These are phyloP conservation scores for Fukomys damarensis DNA, from an alignment of 2,113 vertebrate species.

Conservation along the genomic window DNA sequence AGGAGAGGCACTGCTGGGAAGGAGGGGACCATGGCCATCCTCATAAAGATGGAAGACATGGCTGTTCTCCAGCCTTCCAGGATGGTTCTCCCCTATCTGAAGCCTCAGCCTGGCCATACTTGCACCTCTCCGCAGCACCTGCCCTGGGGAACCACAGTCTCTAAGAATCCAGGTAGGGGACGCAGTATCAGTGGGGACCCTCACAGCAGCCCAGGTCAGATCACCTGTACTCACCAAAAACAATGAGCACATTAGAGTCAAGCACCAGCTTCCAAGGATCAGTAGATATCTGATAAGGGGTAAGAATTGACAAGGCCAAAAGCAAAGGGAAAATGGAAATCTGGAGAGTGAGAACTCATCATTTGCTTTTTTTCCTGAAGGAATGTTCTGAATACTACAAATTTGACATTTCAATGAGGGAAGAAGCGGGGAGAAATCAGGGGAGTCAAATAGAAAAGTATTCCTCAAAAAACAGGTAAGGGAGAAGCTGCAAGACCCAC, in stretches of 20 bases:
- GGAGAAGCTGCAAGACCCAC: background rate
- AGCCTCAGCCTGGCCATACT: background rate
- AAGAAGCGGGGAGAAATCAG: background rate
- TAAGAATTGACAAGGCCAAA: no score
- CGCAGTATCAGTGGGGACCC: background rate
- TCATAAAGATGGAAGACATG: rapidly evolving
- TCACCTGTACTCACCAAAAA: background rate
- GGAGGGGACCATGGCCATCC: background rate
- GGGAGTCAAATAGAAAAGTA: background rate
- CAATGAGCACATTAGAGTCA: background rate
- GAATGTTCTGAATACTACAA: rapidly evolving
- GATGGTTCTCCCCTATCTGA: no score
- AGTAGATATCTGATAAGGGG: background rate
- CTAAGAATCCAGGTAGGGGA: background rate
- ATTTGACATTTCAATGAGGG: background rate
- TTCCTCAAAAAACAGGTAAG: background rate
- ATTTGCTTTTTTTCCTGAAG: background rate
- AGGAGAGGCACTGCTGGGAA: background rate
- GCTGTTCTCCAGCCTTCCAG: background rate
- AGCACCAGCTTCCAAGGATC: background rate
- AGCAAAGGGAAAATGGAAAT: background rate
- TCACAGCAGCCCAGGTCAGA: rapidly evolving
- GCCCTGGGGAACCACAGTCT: rapidly evolving
- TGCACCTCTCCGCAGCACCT: no score
- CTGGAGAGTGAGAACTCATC: no score